phyloP scores from a whole-genome alignment of 2,797 vertebrate genomes.

The Mormyrus hasselquistii region DNA sequence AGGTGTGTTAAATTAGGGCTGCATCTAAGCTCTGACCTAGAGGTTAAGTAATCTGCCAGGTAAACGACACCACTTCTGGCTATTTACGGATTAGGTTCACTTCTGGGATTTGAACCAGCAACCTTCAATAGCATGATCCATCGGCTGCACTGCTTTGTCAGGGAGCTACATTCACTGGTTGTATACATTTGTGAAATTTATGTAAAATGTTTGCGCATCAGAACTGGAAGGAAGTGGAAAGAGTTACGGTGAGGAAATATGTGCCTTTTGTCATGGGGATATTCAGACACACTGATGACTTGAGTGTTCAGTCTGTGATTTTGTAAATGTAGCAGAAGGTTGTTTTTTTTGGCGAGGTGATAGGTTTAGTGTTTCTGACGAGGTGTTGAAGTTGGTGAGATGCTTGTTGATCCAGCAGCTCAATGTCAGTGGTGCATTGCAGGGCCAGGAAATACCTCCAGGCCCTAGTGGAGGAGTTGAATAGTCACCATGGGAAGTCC shows the following conservation, averaged over 20 bases:
- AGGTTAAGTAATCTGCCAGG: neutral
- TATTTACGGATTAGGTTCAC: neutral
- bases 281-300: neutral
- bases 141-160: neutral
- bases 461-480: constrained; percentile 66
- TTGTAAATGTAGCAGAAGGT: neutral
- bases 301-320: neutral
- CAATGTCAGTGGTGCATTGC: constrained; percentile 18
- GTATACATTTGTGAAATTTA: neutral
- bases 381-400: neutral
- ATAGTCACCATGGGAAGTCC: constrained; percentile 33
- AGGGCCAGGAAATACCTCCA: constrained; percentile 87
- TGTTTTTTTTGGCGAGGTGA: neutral
- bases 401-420: neutral
- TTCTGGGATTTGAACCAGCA: neutral
- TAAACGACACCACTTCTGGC: neutral
- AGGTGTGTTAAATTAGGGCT: neutral
- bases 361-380: neutral
- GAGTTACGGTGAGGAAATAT: neutral
- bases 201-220: neutral
- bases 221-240: neutral
- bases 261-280: neutral
- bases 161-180: neutral
- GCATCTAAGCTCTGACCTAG: neutral
- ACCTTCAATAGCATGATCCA: neutral